Conservation (phyloP, 1,140 invertebrate species). For the Steinernema khuongi region DNA sequence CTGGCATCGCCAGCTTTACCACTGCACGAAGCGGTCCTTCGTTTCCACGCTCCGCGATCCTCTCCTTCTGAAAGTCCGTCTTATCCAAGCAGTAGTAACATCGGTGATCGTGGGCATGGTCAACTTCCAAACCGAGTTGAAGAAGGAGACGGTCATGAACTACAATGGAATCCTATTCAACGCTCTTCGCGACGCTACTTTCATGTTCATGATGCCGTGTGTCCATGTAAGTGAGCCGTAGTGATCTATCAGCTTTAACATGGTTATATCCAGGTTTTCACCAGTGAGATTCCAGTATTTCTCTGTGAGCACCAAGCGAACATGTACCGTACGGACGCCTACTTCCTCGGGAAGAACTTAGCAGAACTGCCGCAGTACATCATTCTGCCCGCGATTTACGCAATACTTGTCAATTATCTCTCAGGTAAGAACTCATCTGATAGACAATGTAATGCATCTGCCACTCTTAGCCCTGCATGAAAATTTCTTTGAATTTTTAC, state of each 20-base stretch:
- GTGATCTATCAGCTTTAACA: constrained; percentile 1
- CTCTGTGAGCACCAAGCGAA: constrained; percentile 81
- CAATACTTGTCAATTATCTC: constrained; percentile 15
- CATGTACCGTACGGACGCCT: constrained; percentile 83
- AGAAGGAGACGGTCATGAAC: constrained; percentile 74
- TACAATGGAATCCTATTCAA: constrained; percentile 88
- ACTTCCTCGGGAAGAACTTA: constrained; percentile 74
- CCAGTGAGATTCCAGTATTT: constrained; percentile 80
- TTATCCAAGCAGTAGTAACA: constrained; percentile 68
- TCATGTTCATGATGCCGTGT: constrained; percentile 55
- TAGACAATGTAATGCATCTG: not conserved
- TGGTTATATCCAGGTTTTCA: constrained; percentile 72
- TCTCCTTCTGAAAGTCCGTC: constrained; percentile 75
- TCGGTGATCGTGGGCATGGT: constrained; percentile 31
- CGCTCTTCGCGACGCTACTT: constrained; percentile 76
- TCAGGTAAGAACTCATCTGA: not conserved
- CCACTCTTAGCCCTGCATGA: not conserved
- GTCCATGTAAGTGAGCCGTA: constrained; percentile 32
- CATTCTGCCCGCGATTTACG: constrained; percentile 25
- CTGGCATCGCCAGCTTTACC: constrained; percentile 78
- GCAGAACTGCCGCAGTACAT: constrained; percentile 51
- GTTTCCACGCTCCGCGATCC: constrained; percentile 79
- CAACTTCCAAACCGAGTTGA: constrained; percentile 20
- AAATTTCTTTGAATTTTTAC: constrained; percentile 13
- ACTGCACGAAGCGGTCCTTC: constrained; percentile 82